These are phyloP conservation scores for Pogonomyrmex barbatus DNA, from an alignment of 1,140 invertebrate species.

Conservation along the genomic window DNA sequence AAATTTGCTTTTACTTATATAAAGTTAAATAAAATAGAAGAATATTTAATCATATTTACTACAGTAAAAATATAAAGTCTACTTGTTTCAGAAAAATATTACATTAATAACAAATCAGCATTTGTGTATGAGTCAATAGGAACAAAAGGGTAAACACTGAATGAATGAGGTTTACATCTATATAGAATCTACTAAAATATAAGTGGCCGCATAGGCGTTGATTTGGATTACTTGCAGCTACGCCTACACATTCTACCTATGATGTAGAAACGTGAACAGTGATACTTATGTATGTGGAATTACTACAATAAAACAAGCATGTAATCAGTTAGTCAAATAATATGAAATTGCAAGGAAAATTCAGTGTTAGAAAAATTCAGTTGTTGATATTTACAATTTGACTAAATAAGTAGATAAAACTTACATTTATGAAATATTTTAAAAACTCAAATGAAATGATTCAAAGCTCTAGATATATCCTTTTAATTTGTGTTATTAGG, in stretches of 20 bases:
- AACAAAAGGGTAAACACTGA: neutral
- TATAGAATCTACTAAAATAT: conserved; percentile 29
- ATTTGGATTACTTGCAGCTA: conserved; percentile 48
- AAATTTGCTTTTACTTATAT: neutral
- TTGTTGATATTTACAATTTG: neutral
- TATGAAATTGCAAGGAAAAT: conserved; percentile 6
- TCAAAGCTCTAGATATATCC: no score
- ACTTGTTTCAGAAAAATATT: neutral
- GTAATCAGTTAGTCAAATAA: conserved; percentile 17
- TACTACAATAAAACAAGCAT: conserved; percentile 19
- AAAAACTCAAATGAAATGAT: neutral
- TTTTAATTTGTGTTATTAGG: no score
- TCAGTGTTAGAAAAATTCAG: neutral
- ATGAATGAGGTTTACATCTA: conserved; percentile 2
- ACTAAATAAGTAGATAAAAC: neutral
- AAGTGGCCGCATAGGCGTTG: conserved; percentile 43
- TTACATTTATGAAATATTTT: neutral
- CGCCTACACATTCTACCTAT: neutral
- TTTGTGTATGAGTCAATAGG: neutral
- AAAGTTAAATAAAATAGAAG: neutral
- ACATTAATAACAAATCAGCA: neutral
- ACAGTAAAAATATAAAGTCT: neutral
- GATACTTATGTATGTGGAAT: neutral
- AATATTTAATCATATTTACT: neutral
- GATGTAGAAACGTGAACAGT: conserved; percentile 28